Evolutionary conservation across 2,797 vertebrate species (phyloP).

Genomic region (Diplodus puntazzo): DNA sequence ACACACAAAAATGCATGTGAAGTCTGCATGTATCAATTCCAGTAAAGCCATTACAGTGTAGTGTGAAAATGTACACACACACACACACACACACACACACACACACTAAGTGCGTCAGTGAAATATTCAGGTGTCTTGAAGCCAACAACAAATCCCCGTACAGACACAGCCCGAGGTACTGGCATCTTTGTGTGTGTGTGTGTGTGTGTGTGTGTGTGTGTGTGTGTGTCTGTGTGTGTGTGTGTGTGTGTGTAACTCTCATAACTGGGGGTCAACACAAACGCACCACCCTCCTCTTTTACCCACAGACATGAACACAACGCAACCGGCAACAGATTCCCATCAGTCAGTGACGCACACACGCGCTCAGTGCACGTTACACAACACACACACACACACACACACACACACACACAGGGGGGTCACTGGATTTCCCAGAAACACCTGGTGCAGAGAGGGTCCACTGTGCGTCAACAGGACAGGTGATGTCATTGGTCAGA

Average conservation of each 20-base stretch:
- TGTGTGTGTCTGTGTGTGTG: slow-evolving; percentile 17
- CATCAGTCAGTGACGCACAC: slow-evolving; percentile 39
- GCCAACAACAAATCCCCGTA: too few species aligned
- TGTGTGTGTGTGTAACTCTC: not conserved
- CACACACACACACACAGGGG: not conserved
- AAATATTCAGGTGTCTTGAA: too few species aligned
- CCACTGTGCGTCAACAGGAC: slow-evolving; percentile 9
- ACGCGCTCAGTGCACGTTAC: not conserved
- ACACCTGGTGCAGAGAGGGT: slow-evolving; percentile 7
- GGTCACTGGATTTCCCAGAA: slow-evolving; percentile 38
- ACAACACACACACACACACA: slow-evolving; percentile 3
- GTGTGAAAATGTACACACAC: slow-evolving; percentile 1
- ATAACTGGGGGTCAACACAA: slow-evolving; percentile 22
- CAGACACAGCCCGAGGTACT: too few species aligned
- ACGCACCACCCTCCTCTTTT: not conserved
- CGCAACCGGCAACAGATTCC: slow-evolving; percentile 38
- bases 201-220: slow-evolving; percentile 10
- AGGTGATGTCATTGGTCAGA: slow-evolving; percentile 41
- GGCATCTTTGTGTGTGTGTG: too few species aligned
- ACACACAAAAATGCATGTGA: slow-evolving; percentile 1
- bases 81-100: not conserved
- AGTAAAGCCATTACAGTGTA: not conserved
- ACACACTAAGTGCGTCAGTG: too few species aligned
- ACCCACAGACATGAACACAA: slow-evolving; percentile 35
- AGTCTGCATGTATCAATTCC: slow-evolving; percentile 19